phyloP scores from a whole-genome alignment of 2,113 vertebrate species.

The Geococcyx californianus region DNA sequence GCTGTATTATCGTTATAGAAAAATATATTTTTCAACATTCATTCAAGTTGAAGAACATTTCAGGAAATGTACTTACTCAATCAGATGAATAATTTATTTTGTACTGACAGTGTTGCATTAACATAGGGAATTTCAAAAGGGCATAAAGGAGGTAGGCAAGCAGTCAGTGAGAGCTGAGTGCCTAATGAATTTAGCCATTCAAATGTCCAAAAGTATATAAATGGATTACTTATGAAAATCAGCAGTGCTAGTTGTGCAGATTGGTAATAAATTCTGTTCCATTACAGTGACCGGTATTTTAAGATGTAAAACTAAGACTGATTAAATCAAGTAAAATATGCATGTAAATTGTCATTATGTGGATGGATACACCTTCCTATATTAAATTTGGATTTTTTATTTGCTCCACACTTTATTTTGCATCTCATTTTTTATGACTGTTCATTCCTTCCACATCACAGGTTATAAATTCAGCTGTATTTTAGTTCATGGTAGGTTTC shows the following conservation, averaged over 20 bases:
- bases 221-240: constrained; percentile 14
- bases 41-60: background rate
- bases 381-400: constrained; percentile 45
- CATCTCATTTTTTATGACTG: background rate
- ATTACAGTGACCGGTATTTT: background rate
- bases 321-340: constrained; percentile 41
- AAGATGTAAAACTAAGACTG: constrained; percentile 12
- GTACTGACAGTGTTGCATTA: background rate
- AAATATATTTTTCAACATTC: background rate
- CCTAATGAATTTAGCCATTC: constrained; percentile 11
- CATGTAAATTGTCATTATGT: constrained; percentile 21
- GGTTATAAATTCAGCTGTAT: background rate
- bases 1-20: background rate
- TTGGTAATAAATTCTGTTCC: constrained; percentile 41
- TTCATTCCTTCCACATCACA: constrained; percentile 6
- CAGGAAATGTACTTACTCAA: background rate
- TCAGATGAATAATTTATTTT: constrained; percentile 45
- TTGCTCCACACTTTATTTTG: constrained; percentile 34
- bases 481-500: background rate
- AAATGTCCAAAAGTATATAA: background rate
- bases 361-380: constrained; percentile 20
- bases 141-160: background rate
- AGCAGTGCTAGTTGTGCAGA: background rate
- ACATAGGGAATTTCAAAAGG: background rate
- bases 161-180: background rate